Base-by-base conservation (phyloP, 92 coral and sea anemone genomes). In the Palythoa grandis region DNA sequence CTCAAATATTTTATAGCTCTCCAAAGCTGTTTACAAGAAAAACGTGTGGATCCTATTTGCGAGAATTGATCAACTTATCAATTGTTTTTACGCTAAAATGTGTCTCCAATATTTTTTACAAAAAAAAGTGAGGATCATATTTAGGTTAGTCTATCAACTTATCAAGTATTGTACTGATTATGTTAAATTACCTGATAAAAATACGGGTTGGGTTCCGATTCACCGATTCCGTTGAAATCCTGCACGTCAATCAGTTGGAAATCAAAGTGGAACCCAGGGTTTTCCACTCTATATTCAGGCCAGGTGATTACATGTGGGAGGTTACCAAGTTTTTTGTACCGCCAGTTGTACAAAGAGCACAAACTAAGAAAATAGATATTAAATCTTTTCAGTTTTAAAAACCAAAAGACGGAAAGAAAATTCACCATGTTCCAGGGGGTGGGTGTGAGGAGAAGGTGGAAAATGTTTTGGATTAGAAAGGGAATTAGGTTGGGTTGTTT, bases 131-230 rank as follows among this genome's bases (percentile, higher is more conserved):
- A 5, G 7, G 50, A 8, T 43, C 50, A 5, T 43, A 5, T 43
- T 1, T 43, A 5, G 50, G 7, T 43, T 5, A 43, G 3, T 43
- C 9, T 43, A 5, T 43, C 50, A 43, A 43, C 50, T 43, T 43
- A 43, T 3, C 50, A 43, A 43, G 6, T 43, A 8, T 43, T 43
- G 50, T 8, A 43, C 50, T 43, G 50, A 43, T 43, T 43, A 67
- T 22, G 72, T 67, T 24, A 20, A 22, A 43, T 60, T 88, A 94
- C 98, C 98, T 96, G 99, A 65, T 96, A 96, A 86, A 96, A 96
- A 91, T 94, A 96, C 5, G 99, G 99, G 23, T 96, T 96, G 14
- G 99, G 99, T 68, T 96, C 99, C 14, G 99, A 95, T 76, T 96
- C 99, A 12, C 99, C 99, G 7, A 96, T 95, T 50, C 99, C 99